Evolutionary conservation across 2,888 invertebrate genomes (phyloP), one percentile per base, ranked within the genome.

Genomic region (Tillus elongatus): DNA sequence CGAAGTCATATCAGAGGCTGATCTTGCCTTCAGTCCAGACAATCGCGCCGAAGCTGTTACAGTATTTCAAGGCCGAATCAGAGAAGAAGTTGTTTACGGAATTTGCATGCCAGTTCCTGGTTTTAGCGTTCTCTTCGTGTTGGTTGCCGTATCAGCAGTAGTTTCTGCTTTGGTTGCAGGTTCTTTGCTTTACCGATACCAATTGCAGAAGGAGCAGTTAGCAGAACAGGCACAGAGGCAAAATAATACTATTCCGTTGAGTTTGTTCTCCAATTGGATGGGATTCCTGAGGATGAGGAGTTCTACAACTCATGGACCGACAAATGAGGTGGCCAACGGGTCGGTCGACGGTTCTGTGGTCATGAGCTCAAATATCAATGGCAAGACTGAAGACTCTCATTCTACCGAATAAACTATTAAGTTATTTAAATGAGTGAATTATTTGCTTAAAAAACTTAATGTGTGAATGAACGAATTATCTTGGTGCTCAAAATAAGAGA

Each of bases 41-140:
- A 72, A 75, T 34, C 74, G 78, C 50, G 76, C 78, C 31, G 88
- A 88, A 61, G 79, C 87, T 0, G 87, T 88, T 1, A 87, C 88
- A 2, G 86, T 89, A 0, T 88, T 88, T 63, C 87, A 88, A 64
- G 88, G 89, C 35, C 74, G 85, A 57, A 89, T 88, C 56, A 74
- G 82, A 32, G 89, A 90, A 61, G 90, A 90, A 67, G 86, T 87
- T 1, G 87, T 91, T 4, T 91, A 91, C 61, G 90, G 90, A 15
- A 87, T 91, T 35, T 91, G 90, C 55, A 79, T 91, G 73, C 90
- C 90, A 0, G 84, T 89, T 13, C 82, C 88, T 0, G 86, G 88
- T 14, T 91, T 91, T 61, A 89, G 89, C 50, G 80, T 88, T 3
- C 72, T 91, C 10, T 91, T 91, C 65, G 85, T 90, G 35, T 75